A percentile compares a stretch with the other conserved stretches of the same genome.
Evolutionary conservation across 2,888 invertebrate species (phyloP).

Genomic region (Xestia xanthographa): DNA sequence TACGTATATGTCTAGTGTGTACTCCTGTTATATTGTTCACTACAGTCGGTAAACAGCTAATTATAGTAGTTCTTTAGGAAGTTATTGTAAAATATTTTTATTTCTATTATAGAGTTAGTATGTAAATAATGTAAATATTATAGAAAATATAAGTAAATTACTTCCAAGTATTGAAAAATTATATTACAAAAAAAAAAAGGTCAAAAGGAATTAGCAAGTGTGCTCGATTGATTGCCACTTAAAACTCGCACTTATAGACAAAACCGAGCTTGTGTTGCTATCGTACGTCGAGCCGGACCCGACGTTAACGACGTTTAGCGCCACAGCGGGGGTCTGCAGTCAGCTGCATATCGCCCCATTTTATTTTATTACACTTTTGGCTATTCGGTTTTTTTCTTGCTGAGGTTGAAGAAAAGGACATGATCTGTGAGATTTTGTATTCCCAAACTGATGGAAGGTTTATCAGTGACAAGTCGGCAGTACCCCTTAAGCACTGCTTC

Average conservation of each 20-base stretch:
- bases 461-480: background rate
- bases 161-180: no score
- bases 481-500: background rate
- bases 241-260: slow-evolving; percentile 16
- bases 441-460: background rate
- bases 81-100: no score
- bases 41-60: background rate
- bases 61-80: background rate
- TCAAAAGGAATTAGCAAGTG: background rate
- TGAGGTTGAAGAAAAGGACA: background rate
- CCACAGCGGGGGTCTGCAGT: slow-evolving; percentile 49
- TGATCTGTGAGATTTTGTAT: background rate
- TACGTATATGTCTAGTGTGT: background rate
- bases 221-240: slow-evolving; percentile 9
- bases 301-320: slow-evolving; percentile 67
- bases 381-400: slow-evolving; percentile 21
- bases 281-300: slow-evolving; percentile 35
- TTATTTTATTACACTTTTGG: slow-evolving; percentile 49
- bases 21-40: background rate
- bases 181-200: no score
- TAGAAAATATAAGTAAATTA: no score
- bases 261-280: background rate
- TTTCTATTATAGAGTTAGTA: no score
- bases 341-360: slow-evolving; percentile 34
- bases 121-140: no score